Base-by-base conservation (phyloP, 2,888 invertebrate genomes). In the Corbicula japonica region DNA sequence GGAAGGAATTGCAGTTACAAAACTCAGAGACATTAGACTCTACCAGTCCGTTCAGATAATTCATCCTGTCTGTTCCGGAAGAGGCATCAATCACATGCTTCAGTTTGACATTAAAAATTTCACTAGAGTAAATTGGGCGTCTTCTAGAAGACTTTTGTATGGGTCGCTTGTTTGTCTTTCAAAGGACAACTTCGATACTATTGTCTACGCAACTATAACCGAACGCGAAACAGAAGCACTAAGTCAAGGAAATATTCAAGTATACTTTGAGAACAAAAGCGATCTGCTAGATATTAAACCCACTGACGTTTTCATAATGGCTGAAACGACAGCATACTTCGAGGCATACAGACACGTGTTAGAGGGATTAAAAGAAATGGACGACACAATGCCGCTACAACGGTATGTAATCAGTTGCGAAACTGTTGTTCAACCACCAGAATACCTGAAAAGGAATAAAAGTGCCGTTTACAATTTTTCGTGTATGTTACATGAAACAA, bases 341-440 rank as follows among this genome's bases (percentile, higher is more conserved):
- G 97, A 97, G 90, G 96, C 97, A 0, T 97, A 97, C 90, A 95
- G 96, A 82, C 95, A 96, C 88, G 96, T 97, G 0, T 94, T 97
- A 65, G 95, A 94, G 84, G 96, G 96, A n/a, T 91, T 97, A 23
- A 95, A 96, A 88, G 93, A 94, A 5, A 95, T 96, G 65, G 93
- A 94, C 50, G 63, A 68, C n/a, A 62, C 62, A 4, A 58, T 91
- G 60, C 90, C 90, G 12, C 82, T 91, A 26, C 76, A 86, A 54
- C 75, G 78, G 18, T 90, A 90, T 60, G 84, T 90, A 21, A 79
- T 90, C 6, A 63, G 82, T 8, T 89, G 89, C 76, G 68, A 87
- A 28, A 78, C 76, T 12, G 60, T 80, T n/a, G 71, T 89, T 12
- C 54, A 79, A 30, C 83, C 87, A 26, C 90, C 89, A 1, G 71